Evolutionary conservation across 2,797 vertebrate genomes (phyloP).

Genomic region (Meda fulgida): DNA sequence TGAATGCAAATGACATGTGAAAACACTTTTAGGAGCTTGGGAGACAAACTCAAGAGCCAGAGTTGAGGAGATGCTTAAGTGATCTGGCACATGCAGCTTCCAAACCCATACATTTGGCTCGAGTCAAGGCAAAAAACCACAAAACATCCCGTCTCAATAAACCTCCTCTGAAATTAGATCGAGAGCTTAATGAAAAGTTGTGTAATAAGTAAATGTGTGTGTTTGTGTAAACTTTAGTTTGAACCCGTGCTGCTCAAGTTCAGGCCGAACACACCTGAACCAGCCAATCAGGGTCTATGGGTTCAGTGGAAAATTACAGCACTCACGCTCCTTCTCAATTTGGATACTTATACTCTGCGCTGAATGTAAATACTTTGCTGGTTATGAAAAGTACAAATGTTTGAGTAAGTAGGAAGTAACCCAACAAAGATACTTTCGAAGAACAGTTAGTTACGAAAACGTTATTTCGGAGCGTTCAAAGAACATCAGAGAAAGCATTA

Average conservation of each 20-base stretch:
- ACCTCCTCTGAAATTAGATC: constrained; percentile 64
- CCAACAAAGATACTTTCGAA: not conserved
- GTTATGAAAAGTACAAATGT: not conserved
- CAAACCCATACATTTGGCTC: constrained; percentile 60
- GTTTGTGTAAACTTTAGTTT: not conserved
- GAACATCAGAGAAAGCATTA: not conserved
- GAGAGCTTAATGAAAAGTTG: constrained; percentile 63
- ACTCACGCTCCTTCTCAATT: not conserved
- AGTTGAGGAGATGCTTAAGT: not conserved
- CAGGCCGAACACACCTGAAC: not conserved
- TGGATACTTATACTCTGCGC: not conserved
- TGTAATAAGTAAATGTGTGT: constrained; percentile 59
- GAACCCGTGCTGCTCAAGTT: not conserved
- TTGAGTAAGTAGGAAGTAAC: not conserved
- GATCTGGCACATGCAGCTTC: not conserved
- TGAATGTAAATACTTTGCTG: not conserved
- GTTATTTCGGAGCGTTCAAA: not conserved
- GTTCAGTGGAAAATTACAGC: constrained; percentile 13
- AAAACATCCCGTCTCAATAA: constrained; percentile 68
- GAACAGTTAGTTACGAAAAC: no score
- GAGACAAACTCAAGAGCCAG: not conserved
- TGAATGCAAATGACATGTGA: not conserved
- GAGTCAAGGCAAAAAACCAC: constrained; percentile 61
- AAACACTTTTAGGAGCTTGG: not conserved
- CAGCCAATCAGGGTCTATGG: constrained; percentile 4